Evolutionary conservation across 2,797 vertebrate genomes (phyloP).

Genomic region (Yasuhikotakia modesta): DNA sequence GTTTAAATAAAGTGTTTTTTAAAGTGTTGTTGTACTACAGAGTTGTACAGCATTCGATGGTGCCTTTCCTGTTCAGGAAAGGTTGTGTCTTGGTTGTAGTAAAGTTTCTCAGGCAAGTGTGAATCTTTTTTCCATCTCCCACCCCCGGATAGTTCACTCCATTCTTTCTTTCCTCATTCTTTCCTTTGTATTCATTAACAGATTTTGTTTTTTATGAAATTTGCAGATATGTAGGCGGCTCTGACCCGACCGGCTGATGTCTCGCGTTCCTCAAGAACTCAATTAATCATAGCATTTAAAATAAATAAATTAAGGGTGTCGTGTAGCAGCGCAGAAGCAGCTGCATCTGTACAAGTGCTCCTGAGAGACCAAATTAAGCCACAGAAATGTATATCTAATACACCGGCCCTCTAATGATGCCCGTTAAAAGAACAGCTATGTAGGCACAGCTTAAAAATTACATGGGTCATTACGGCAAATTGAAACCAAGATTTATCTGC

Average conservation of each 20-base stretch:
- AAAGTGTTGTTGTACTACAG: too few relatives aligned
- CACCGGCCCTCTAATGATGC: slow-evolving; percentile 77
- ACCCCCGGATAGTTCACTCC: too few relatives aligned
- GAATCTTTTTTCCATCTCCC: neutral
- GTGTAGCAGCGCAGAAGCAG: slow-evolving; percentile 66
- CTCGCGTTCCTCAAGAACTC: slow-evolving; percentile 72
- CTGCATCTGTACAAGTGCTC: slow-evolving; percentile 76
- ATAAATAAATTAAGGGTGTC: slow-evolving; percentile 79
- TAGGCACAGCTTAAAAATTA: slow-evolving; percentile 78
- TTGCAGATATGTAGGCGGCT: slow-evolving; percentile 54
- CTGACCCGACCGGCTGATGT: slow-evolving; percentile 58
- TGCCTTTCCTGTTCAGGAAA: slow-evolving; percentile 2
- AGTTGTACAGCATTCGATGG: too few relatives aligned
- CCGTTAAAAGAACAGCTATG: slow-evolving; percentile 73
- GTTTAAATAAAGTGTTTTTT: too few relatives aligned
- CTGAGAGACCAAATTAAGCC: slow-evolving; percentile 78
- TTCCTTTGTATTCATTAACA: slow-evolving; percentile 20
- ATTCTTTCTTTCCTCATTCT: slow-evolving; percentile 48
- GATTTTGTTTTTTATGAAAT: slow-evolving; percentile 58
- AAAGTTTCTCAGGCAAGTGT: neutral
- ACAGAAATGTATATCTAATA: slow-evolving; percentile 78
- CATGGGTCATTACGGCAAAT: slow-evolving; percentile 77
- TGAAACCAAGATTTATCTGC: slow-evolving; percentile 79
- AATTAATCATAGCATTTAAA: slow-evolving; percentile 79
- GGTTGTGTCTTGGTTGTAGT: too few relatives aligned